phyloP scores from a whole-genome alignment of 2,113 vertebrate genomes.

The Antennarius striatus region DNA sequence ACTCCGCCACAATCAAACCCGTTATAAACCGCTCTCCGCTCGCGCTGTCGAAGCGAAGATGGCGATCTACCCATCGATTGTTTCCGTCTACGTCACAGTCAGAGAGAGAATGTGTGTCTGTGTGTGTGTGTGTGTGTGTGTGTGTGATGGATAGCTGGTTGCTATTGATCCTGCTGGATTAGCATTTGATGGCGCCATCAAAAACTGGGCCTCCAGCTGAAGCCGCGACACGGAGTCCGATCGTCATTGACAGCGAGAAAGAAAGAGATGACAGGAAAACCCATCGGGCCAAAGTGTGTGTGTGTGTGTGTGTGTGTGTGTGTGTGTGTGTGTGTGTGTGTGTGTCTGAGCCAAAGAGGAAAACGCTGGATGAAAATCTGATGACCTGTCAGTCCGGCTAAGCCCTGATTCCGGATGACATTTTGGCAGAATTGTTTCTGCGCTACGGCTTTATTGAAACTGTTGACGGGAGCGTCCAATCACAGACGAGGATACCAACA shows the following conservation, averaged over 20 bases:
- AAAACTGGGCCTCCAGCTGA: constrained; percentile 22
- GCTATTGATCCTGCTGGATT: constrained; percentile 52
- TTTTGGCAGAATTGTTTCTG: constrained; percentile 58
- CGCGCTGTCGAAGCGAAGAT: too few relatives aligned
- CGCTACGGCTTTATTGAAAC: constrained; percentile 53
- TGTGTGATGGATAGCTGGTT: constrained; percentile 27
- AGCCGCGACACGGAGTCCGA: constrained; percentile 21
- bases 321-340: background rate
- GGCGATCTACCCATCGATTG: constrained; percentile 40
- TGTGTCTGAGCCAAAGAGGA: background rate
- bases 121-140: background rate
- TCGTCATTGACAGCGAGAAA: background rate
- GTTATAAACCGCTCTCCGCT: too few relatives aligned
- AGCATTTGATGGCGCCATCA: constrained; percentile 41
- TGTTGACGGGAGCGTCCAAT: constrained; percentile 26
- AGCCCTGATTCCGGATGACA: constrained; percentile 61
- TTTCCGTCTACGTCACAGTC: constrained; percentile 25
- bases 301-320: constrained; percentile 9
- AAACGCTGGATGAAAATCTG: constrained; percentile 51
- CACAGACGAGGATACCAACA: constrained; percentile 24
- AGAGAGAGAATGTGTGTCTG: background rate
- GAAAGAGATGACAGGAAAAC: constrained; percentile 18
- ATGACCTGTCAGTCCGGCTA: constrained; percentile 54
- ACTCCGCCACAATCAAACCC: too few relatives aligned
- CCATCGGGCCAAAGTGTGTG: background rate